A percentile compares a stretch with the other conserved stretches of the same genome.
Evolutionary conservation across 2,113 vertebrate species (phyloP).

Genomic region (Addax nasomaculatus): DNA sequence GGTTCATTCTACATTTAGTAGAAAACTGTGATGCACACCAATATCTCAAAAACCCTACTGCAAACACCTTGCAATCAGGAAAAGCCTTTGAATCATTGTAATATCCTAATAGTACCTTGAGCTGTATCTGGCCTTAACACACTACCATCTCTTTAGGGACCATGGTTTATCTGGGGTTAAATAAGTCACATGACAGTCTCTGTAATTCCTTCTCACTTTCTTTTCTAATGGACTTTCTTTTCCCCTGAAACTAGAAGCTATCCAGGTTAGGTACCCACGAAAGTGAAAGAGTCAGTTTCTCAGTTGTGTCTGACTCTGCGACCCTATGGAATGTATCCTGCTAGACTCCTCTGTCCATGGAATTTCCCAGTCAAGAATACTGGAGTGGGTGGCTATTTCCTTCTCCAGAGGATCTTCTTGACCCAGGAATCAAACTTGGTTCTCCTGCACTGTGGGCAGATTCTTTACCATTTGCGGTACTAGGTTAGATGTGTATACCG

Average conservation of each 20-base stretch:
- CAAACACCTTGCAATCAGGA: rapidly evolving
- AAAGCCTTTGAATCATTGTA: rapidly evolving
- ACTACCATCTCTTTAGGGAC: too few relatives aligned
- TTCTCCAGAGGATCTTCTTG: not conserved
- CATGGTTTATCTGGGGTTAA: not conserved
- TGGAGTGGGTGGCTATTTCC: not conserved
- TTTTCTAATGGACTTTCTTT: not conserved
- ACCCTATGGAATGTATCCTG: not conserved
- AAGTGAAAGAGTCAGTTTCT: not conserved
- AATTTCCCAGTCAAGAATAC: not conserved
- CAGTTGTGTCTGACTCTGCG: not conserved
- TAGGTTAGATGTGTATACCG: not conserved
- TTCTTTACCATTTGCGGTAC: not conserved
- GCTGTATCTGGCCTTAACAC: too few relatives aligned
- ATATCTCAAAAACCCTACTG: not conserved
- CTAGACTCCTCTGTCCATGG: not conserved
- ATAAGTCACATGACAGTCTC: not conserved
- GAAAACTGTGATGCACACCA: not conserved
- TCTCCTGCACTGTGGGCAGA: not conserved
- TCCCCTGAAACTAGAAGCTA: not conserved
- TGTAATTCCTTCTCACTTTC: not conserved
- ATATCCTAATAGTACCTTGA: rapidly evolving
- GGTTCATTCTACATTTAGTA: not conserved
- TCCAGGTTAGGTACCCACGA: not conserved
- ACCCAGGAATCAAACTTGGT: not conserved